Base-by-base conservation (phyloP, 2,888 invertebrate species). In the Andrena bicolor region DNA sequence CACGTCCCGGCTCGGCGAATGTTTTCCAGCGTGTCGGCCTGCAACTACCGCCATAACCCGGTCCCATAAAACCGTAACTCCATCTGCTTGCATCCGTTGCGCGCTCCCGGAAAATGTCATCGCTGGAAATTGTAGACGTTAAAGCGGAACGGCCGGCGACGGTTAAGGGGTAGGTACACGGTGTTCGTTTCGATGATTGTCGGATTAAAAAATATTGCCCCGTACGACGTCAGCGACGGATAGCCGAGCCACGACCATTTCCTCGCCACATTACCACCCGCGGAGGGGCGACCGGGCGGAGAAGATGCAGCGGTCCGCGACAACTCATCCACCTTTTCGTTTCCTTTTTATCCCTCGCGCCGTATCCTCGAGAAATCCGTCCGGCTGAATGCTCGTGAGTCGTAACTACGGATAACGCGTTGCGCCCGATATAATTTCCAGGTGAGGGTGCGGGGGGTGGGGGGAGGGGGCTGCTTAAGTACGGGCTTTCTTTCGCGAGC, bases 51-150 rank as follows among this genome's bases (percentile, higher is more conserved):
- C 71, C 83, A 76, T 87, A 87, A 86, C 82, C 76, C 73, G 74
- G 23, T n/a, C 65, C 69, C 87, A 51, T 87, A 86, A 86, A 86
- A 83, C 80, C 64, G 83, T 83, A 81, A 87, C 87, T 74, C 78
- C 83, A 72, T 79, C 76, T 80, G 53, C 74, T 80, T 41, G 65
- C 76, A 65, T 86, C 82, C 86, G 80, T 49, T 60, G 74, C 64
- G 74, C 85, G 60, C 80, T 64, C 76, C 61, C 70, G 80, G 83
- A 85, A 83, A 86, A 87, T 75, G 82, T 80, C 72, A 72, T 80
- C 72, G 66, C 30, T 74, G 77, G 80, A 70, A 85, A 86, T 87
- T 81, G 83, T 81, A 72, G 78, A 78, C 78, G 80, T 86, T 86
- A 85, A 77, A 81, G 74, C 73, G 83, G 41, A 81, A 87, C 71